Evolutionary conservation across 2,888 invertebrate species (phyloP), one percentile per base, ranked within the genome.

Genomic region (Ennomos quercinarius): DNA sequence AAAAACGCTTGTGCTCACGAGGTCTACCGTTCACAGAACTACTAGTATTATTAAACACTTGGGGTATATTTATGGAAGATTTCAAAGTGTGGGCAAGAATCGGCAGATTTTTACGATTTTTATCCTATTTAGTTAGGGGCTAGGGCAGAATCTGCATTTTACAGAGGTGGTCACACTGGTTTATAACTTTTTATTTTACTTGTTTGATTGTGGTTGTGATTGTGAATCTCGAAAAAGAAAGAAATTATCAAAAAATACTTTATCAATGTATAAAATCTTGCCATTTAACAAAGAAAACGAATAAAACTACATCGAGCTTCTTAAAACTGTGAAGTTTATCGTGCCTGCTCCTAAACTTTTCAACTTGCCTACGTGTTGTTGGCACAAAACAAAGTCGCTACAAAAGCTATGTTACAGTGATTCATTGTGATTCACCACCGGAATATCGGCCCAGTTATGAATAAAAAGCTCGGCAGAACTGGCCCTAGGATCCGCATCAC

Each of bases 401-500:
- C 64, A 66, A 63, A 67, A 64, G 59, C 54, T 66, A 63, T 63
- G 61, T 37, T 41, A 56, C 47, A 57, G 61, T 68, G 61, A 54
- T 63, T 43, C 48, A 56, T 27, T 27, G 27, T 27, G 27, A 27
- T 27, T 27, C 27, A 27, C 42, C 54, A 47, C 43, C 8, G 12
- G 9, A 40, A 27, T 13, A 60, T 63, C 70, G 71, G 67, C 78
- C 61, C 58, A 81, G 78, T 78, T 71, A 91, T 91, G 91, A 90
- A 86, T 82, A 91, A 89, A 72, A 91, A 91, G 74, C 81, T 78
- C 11, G 69, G 66, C 17, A 78, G 89, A 58, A 80, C 82, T 48
- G 91, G 91, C 60, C 91, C 91, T 1, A 84, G 86, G 67, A 87
- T 91, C 59, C 76, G 91, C 9, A 85, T 90, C 17, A 91, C 90